Conservation (phyloP, 2,797 vertebrate genomes). For the Cynopterus sphinx region DNA sequence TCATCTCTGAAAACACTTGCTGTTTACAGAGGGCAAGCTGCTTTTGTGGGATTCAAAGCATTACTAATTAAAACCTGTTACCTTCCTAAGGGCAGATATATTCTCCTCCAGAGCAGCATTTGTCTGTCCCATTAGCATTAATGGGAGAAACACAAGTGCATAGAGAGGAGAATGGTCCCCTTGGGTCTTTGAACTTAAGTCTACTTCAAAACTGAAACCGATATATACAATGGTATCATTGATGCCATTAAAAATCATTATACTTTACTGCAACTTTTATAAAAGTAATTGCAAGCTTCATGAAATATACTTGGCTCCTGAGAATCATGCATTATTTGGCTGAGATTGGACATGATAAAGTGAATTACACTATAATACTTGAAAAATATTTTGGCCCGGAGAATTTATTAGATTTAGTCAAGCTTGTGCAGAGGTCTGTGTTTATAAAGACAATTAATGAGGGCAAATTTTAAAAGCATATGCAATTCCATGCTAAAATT, state of each 20-base stretch:
- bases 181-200: slow-evolving; percentile 78
- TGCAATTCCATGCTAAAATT: slow-evolving; percentile 41
- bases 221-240: slow-evolving; percentile 64
- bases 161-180: slow-evolving; percentile 69
- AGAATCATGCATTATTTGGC: slow-evolving; percentile 57
- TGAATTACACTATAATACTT: slow-evolving; percentile 61
- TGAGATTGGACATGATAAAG: slow-evolving; percentile 61
- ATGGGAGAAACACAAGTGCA: slow-evolving; percentile 63
- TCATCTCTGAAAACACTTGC: neutral
- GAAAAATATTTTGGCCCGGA: slow-evolving; percentile 64
- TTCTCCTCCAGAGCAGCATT: slow-evolving; percentile 69
- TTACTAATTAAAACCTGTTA: slow-evolving; percentile 75
- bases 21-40: slow-evolving; percentile 69
- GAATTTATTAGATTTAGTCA: slow-evolving; percentile 59
- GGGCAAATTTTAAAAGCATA: slow-evolving; percentile 23
- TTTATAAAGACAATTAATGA: slow-evolving; percentile 57
- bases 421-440: slow-evolving; percentile 55
- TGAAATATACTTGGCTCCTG: slow-evolving; percentile 67
- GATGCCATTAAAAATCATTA: slow-evolving; percentile 78
- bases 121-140: slow-evolving; percentile 55
- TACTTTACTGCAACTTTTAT: slow-evolving; percentile 74
- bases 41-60: slow-evolving; percentile 64
- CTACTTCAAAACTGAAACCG: slow-evolving; percentile 78
- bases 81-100: slow-evolving; percentile 66
- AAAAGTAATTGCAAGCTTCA: slow-evolving; percentile 71